Percentiles rank a stretch among this genome's conserved stretches.
Evolutionary conservation across 2,888 invertebrate species (phyloP).

Genomic region (Hemistola chrysoprasaria): DNA sequence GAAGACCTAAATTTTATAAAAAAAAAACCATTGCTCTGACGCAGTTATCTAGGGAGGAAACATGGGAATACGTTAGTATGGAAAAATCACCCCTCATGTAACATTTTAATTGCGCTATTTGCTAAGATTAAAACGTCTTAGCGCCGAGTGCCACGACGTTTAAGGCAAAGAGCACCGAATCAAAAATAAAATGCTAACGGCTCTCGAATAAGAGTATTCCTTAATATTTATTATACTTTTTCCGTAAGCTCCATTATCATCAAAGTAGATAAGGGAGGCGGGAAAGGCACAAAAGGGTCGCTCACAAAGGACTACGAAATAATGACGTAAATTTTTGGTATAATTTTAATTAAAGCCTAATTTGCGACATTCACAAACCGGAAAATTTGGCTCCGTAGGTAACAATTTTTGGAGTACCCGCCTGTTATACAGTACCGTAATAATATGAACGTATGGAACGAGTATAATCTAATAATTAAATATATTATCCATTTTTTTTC

Average conservation of each 20-base stretch:
- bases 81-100: neutral
- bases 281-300: conserved; percentile 53
- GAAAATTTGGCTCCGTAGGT: conserved; percentile 52
- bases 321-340: conserved; percentile 65
- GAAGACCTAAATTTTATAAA: no score
- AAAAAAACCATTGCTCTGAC: no score
- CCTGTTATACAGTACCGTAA: no score
- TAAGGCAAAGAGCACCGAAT: conserved; percentile 17
- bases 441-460: no score
- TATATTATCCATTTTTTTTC: no score
- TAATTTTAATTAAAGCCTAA: conserved; percentile 74
- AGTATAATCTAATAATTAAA: no score
- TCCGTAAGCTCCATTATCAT: conserved; percentile 44
- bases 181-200: conserved; percentile 29
- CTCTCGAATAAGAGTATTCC: conserved; percentile 41
- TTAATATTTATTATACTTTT: conserved; percentile 51
- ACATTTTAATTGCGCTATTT: no score
- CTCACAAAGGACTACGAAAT: conserved; percentile 62
- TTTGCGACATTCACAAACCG: conserved; percentile 60
- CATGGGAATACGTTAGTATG: no score
- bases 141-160: conserved; percentile 5
- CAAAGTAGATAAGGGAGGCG: conserved; percentile 49
- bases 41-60: no score
- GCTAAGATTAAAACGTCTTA: conserved; percentile 3
- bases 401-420: conserved; percentile 30